Evolutionary conservation across 2,888 invertebrate species (phyloP).

Genomic region (Cynaeus angustus): DNA sequence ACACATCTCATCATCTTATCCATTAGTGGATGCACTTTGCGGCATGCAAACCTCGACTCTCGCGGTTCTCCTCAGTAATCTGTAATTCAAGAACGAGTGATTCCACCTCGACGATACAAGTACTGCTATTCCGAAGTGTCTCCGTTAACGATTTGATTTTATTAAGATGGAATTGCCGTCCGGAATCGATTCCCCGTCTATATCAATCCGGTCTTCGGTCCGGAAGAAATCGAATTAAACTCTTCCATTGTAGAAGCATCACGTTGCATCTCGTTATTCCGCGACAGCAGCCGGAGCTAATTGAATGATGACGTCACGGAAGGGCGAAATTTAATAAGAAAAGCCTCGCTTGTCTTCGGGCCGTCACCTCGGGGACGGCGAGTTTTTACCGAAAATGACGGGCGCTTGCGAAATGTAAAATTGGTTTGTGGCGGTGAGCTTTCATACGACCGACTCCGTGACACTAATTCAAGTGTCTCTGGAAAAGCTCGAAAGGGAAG

Average conservation of each 20-base stretch:
- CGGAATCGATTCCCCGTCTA: constrained; percentile 48
- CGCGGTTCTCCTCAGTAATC: constrained; percentile 17
- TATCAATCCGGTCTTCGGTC: constrained; percentile 54
- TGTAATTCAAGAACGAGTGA: constrained; percentile 25
- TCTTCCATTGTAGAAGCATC: constrained; percentile 62
- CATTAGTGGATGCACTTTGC: constrained; percentile 54
- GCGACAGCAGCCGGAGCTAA: constrained; percentile 61
- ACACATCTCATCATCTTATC: constrained; percentile 53
- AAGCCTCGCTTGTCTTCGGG: constrained; percentile 52
- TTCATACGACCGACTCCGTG: constrained; percentile 60
- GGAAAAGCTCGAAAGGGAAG: constrained; percentile 51
- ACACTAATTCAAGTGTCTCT: constrained; percentile 62
- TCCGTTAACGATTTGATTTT: constrained; percentile 44
- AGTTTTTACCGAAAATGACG: constrained; percentile 55
- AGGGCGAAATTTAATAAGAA: constrained; percentile 52
- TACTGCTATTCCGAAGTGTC: constrained; percentile 14
- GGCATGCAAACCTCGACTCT: constrained; percentile 35
- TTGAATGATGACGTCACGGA: constrained; percentile 65
- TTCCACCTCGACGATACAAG: constrained; percentile 19
- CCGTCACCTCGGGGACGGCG: constrained; percentile 51
- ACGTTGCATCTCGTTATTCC: constrained; percentile 67
- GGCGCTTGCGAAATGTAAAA: constrained; percentile 61
- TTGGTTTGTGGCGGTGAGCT: constrained; percentile 60
- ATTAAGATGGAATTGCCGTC: constrained; percentile 43
- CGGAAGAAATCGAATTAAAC: constrained; percentile 64